These are phyloP conservation scores for Apodemus sylvaticus DNA, from an alignment of 2,113 vertebrate genomes.

Conservation along the genomic window DNA sequence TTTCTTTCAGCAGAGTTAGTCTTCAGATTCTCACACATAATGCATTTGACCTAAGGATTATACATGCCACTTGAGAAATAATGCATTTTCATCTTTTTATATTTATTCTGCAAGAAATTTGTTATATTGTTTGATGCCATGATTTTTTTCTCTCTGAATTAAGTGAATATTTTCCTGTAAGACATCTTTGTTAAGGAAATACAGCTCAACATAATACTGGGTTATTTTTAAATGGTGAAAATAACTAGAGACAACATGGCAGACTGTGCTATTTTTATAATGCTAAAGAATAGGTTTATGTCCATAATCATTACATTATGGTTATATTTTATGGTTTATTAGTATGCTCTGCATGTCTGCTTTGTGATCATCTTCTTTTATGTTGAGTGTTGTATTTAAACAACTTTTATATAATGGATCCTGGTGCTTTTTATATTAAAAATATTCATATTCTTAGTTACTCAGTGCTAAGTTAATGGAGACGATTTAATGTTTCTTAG, in stretches of 20 bases:
- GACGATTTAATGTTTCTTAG: conserved; percentile 42
- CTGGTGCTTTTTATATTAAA: conserved; percentile 75
- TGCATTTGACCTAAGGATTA: conserved; percentile 5
- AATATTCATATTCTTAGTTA: conserved; percentile 78
- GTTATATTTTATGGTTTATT: conserved; percentile 58
- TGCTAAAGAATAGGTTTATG: conserved; percentile 51
- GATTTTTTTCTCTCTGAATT: conserved; percentile 47
- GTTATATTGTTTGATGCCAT: background rate
- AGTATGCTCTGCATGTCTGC: conserved; percentile 32
- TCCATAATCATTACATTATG: conserved; percentile 7
- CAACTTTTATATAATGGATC: conserved; percentile 73
- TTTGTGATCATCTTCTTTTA: conserved; percentile 43
- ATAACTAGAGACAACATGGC: background rate
- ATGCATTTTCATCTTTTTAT: background rate
- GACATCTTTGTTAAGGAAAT: conserved; percentile 1
- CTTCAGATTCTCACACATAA: background rate
- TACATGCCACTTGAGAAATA: background rate
- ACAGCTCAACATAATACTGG: conserved; percentile 11
- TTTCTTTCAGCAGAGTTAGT: conserved; percentile 36
- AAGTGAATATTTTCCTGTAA: conserved; percentile 40
- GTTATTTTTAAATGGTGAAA: background rate
- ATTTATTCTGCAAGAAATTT: background rate
- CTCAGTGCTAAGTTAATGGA: conserved; percentile 62
- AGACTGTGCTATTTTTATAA: conserved; percentile 4
- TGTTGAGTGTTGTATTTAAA: conserved; percentile 70